phyloP scores from a whole-genome alignment of 2,113 vertebrate genomes.

The Bombycilla garrulus region DNA sequence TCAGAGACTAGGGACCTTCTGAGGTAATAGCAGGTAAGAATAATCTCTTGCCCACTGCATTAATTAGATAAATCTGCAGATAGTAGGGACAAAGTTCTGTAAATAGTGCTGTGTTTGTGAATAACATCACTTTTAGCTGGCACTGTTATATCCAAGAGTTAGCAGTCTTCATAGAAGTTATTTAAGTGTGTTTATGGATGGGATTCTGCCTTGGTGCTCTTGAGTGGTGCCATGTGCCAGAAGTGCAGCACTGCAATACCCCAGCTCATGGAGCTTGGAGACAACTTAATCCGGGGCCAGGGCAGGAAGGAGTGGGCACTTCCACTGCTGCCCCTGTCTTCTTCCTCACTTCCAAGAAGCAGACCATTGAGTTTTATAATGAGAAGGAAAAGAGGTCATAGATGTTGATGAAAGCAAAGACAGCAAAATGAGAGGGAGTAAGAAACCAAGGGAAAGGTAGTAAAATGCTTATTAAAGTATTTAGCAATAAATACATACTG shows the following conservation, averaged over 20 bases:
- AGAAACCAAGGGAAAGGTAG: not conserved
- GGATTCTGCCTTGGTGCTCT: not conserved
- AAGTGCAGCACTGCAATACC: rapidly evolving
- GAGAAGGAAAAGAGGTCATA: not conserved
- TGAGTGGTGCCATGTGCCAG: rapidly evolving
- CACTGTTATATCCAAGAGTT: not conserved
- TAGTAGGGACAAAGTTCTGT: not conserved
- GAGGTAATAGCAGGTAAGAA: not conserved
- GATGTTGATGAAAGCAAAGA: not conserved
- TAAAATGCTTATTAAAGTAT: not conserved
- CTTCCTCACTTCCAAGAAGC: not conserved
- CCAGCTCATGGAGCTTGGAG: not conserved
- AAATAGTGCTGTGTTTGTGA: not conserved
- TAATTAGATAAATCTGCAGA: not conserved
- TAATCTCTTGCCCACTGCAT: not conserved
- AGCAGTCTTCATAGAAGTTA: not conserved
- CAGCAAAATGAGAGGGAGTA: not conserved
- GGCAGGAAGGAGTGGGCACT: not conserved
- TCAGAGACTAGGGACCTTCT: not conserved
- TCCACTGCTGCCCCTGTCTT: not conserved
- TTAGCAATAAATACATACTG: not conserved
- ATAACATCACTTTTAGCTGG: not conserved
- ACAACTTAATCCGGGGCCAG: not conserved
- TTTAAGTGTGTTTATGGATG: not conserved
- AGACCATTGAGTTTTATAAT: not conserved